Conservation (phyloP, 2,888 invertebrate species). For the Athripsodes cinereus region DNA sequence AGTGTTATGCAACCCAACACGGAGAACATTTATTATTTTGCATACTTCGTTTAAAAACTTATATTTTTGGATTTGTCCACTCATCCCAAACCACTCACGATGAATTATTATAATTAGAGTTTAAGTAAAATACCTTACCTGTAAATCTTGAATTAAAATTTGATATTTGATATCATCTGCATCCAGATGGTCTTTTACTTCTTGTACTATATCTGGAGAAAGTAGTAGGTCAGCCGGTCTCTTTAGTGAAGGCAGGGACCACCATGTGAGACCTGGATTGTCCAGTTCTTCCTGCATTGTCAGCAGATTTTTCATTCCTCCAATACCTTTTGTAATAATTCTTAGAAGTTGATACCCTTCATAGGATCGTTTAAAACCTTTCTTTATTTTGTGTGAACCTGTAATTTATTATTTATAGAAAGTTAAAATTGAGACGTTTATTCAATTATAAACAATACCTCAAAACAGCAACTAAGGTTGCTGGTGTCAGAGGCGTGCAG, state of each 20-base stretch:
- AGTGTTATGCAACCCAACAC: too few relatives aligned
- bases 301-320: slow-evolving; percentile 44
- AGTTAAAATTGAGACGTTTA: too few relatives aligned
- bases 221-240: slow-evolving; percentile 66
- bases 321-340: slow-evolving; percentile 39
- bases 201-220: slow-evolving; percentile 57
- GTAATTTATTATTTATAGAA: background rate
- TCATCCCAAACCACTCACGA: too few relatives aligned
- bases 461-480: too few relatives aligned
- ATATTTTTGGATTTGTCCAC: too few relatives aligned
- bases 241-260: slow-evolving; percentile 45
- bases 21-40: too few relatives aligned
- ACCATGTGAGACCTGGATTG: slow-evolving; percentile 47
- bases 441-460: too few relatives aligned
- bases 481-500: too few relatives aligned
- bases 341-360: slow-evolving; percentile 51
- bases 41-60: too few relatives aligned
- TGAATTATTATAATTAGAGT: too few relatives aligned
- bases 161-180: slow-evolving; percentile 58
- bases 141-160: slow-evolving; percentile 65
- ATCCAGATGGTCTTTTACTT: slow-evolving; percentile 54
- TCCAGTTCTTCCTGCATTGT: slow-evolving; percentile 47
- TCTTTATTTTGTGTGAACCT: slow-evolving; percentile 31
- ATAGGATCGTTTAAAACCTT: slow-evolving; percentile 45
- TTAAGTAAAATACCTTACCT: slow-evolving; percentile 40